These are phyloP conservation scores for Periplaneta americana DNA, from an alignment of 1,140 invertebrate genomes.

Conservation along the genomic window DNA sequence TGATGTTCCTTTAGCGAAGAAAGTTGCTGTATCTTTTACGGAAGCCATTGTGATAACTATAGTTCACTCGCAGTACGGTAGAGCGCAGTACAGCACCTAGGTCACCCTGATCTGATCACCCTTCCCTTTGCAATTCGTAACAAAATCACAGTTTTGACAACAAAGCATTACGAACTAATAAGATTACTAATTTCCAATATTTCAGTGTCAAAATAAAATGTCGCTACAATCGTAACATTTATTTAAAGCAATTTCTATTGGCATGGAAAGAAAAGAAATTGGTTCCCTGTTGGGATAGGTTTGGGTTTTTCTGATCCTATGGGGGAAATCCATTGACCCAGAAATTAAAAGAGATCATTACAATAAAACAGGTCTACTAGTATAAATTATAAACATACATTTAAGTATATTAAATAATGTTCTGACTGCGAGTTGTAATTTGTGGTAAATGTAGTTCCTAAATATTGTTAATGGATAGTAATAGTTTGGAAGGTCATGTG, in stretches of 20 bases:
- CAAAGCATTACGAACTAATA: not conserved
- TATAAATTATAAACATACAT: not conserved
- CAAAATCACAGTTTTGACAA: not conserved
- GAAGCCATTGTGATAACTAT: slow-evolving; percentile 71
- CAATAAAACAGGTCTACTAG: not conserved
- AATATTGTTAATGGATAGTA: not conserved
- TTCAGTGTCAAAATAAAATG: not conserved
- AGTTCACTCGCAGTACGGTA: slow-evolving; percentile 26
- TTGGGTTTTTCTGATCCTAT: not conserved
- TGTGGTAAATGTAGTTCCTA: not conserved
- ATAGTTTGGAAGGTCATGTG: not conserved
- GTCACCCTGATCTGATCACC: not conserved
- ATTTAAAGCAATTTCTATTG: not conserved
- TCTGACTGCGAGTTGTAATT: not conserved
- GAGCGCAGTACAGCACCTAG: slow-evolving; percentile 9
- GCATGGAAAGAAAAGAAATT: not conserved
- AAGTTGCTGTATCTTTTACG: slow-evolving; percentile 81
- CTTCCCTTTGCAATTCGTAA: not conserved
- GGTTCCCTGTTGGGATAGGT: not conserved
- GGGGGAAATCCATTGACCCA: not conserved
- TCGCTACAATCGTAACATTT: not conserved
- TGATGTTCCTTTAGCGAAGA: slow-evolving; percentile 81
- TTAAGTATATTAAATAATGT: not conserved
- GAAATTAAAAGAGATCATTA: not conserved
- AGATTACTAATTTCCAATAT: not conserved